Base-by-base conservation (phyloP, 1,140 invertebrate species). In the Conus ventricosus region DNA sequence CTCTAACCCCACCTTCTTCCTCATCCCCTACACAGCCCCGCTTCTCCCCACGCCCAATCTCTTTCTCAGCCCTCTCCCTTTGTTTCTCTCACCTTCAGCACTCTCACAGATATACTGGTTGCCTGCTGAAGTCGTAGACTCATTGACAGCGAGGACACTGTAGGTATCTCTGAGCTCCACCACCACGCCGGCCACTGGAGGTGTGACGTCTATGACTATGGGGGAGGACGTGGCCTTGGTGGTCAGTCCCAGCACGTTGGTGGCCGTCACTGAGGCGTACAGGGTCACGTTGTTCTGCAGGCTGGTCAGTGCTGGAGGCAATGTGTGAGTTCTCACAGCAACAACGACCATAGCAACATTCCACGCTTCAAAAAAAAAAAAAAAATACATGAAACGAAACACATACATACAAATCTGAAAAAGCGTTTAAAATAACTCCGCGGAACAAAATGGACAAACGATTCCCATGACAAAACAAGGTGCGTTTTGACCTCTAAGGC, bases 231-330 rank as follows among this genome's bases (percentile, higher is more conserved):
- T 90, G 51, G 88, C 89, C 27, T 84, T 80, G 20, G 84, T 84
- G 20, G 80, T 84, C 85, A 91, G 84, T 8, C 90, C 91, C 39
- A 92, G 85, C 17, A 71, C 88, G 84, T 92, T 92, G n/a, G 87
- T 87, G 23, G 92, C 92, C 27, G 84, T 89, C 25, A 92, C 84
- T 6, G 90, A 91, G 0, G 89, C 92, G 86, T 90, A 92, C 78
- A 91, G 88, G 23, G 53, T 76, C 15, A 89, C 87, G 15, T 87
- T 81, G 85, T 92, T 88, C 23, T 81, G 67, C 54, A 90, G 57
- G 6, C 5, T 25, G 54, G 11, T 51, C 23, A 75, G 67, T 7
- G 67, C 67, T 75, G 67, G 11, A 23, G 13, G 7, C 67, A 25
- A 63, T 3, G 3, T 39, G 0, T 39, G 39, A 39, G 39, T 39